These are phyloP conservation scores for Lordiphosa collinella DNA, from an alignment of 1,140 invertebrate genomes.

Conservation along the genomic window DNA sequence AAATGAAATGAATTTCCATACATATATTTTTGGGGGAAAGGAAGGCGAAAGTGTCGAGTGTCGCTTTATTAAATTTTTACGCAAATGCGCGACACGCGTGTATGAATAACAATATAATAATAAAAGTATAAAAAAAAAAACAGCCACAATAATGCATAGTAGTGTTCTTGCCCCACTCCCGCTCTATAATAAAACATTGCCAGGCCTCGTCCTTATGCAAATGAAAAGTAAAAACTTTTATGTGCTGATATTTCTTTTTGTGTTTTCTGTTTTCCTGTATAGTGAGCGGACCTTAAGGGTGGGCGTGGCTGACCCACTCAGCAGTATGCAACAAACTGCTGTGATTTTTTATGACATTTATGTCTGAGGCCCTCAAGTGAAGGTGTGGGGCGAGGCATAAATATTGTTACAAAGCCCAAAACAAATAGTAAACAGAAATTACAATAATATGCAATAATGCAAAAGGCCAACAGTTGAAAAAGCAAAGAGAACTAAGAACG, in stretches of 20 bases:
- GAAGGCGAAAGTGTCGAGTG: constrained; percentile 37
- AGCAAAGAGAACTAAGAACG: constrained; percentile 6
- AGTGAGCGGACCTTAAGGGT: not conserved
- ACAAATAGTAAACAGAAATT: constrained; percentile 75
- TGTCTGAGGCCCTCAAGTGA: constrained; percentile 5
- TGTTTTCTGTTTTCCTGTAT: not conserved
- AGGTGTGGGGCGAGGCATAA: constrained; percentile 26
- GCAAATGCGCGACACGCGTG: constrained; percentile 67
- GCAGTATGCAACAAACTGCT: constrained; percentile 44
- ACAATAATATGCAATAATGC: constrained; percentile 76
- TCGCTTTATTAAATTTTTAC: constrained; percentile 77
- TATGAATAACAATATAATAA: constrained; percentile 64
- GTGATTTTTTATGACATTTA: constrained; percentile 58
- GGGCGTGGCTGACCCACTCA: constrained; percentile 47
- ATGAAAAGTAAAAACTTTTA: constrained; percentile 71
- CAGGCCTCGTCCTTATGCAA: constrained; percentile 49
- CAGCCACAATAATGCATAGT: constrained; percentile 10
- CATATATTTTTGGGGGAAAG: constrained; percentile 10
- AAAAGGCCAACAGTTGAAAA: constrained; percentile 59
- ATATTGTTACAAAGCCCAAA: constrained; percentile 73
- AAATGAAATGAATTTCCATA: not conserved
- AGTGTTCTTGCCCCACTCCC: not conserved
- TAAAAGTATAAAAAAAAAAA: constrained; percentile 8
- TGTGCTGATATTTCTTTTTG: constrained; percentile 51
- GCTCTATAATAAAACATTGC: constrained; percentile 11